phyloP scores from a whole-genome alignment of 2,797 vertebrate genomes.

The Danio albolineatus region DNA sequence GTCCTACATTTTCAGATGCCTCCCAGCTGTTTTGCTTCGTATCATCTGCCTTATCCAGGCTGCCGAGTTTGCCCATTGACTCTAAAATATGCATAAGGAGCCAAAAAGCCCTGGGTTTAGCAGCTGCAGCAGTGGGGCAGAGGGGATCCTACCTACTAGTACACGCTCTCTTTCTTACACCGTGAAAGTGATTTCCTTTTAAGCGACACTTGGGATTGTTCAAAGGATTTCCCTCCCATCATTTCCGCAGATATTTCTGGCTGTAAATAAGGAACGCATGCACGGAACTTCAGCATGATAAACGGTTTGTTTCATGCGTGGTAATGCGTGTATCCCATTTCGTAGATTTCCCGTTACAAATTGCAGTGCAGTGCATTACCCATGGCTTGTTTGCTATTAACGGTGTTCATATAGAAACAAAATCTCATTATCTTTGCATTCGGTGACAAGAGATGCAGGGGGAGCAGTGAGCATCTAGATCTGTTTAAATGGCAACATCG shows the following conservation, averaged over 20 bases:
- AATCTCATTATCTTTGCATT: slow-evolving; percentile 44
- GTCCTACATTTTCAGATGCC: slow-evolving; percentile 26
- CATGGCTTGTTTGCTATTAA: slow-evolving; percentile 41
- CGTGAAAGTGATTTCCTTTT: slow-evolving; percentile 43
- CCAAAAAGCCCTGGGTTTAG: slow-evolving; percentile 39
- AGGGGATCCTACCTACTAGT: slow-evolving; percentile 23
- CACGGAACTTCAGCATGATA: slow-evolving; percentile 30
- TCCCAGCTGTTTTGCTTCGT: slow-evolving; percentile 34
- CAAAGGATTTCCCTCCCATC: slow-evolving; percentile 16
- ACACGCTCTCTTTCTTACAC: slow-evolving; percentile 1
- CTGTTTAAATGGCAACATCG: slow-evolving; percentile 29
- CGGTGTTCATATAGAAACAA: slow-evolving; percentile 31
- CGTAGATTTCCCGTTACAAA: slow-evolving; percentile 33
- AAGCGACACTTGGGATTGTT: slow-evolving; percentile 38
- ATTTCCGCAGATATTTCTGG: slow-evolving; percentile 10
- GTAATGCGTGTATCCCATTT: slow-evolving; percentile 18
- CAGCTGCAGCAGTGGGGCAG: slow-evolving; percentile 11
- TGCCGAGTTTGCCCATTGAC: slow-evolving; percentile 46
- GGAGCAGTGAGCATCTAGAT: neutral
- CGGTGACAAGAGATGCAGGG: neutral
- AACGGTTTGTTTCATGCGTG: slow-evolving; percentile 29
- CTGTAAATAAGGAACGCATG: slow-evolving; percentile 45
- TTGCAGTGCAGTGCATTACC: slow-evolving; percentile 1
- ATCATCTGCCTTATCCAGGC: slow-evolving; percentile 41
- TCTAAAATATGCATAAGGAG: slow-evolving; percentile 55